Evolutionary conservation across 2,888 invertebrate genomes (phyloP), one percentile per base, ranked within the genome.

Genomic region (Lasioglossum leucozonium): DNA sequence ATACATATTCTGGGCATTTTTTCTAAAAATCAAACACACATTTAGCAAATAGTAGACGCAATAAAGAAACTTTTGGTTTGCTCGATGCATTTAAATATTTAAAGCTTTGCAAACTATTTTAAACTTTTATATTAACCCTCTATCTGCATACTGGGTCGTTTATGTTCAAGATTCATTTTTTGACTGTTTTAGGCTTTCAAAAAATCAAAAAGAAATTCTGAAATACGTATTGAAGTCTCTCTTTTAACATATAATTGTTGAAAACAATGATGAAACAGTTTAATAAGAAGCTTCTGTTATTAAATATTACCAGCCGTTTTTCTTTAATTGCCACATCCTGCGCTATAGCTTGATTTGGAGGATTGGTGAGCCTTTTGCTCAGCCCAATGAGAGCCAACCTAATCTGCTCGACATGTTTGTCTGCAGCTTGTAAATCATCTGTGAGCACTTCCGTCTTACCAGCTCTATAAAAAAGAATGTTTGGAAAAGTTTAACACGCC

Each of bases 1-100:
- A 96, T 87, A 97, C 96, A 94, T 97, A 97, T 94, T 99, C 99
- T 8, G 98, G 97, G 89, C 98, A 97, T 96, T 99, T 99, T 96
- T 98, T 98, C 96, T 97, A 82, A 71, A 86, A 84, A 72, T 10
- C 26, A 77, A 51, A 65, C 47, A 42, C 30, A 69, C 0, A 71
- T 80, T 40, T 67, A 26, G 47, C 6, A 81, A 55, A 11, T 55
- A 55, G n/a, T 51, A 22, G 6, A 51, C 22, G 10, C 22, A 51
- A 51, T 10, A 51, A 10, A 51, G 3, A n/a, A 51, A 51, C 51
- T 22, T 22, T 51, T n/a, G 22, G 22, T 51, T 51, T 10, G 22
- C 22, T 51, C 0, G 10, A 51, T n/a, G 22, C 10, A 22, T n/a
- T 22, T 10, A 10, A 22, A 51, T 51, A n/a, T 22, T n/a, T 51